phyloP scores from a whole-genome alignment of 2,888 invertebrate species.

The Drosophila nigricruria region DNA sequence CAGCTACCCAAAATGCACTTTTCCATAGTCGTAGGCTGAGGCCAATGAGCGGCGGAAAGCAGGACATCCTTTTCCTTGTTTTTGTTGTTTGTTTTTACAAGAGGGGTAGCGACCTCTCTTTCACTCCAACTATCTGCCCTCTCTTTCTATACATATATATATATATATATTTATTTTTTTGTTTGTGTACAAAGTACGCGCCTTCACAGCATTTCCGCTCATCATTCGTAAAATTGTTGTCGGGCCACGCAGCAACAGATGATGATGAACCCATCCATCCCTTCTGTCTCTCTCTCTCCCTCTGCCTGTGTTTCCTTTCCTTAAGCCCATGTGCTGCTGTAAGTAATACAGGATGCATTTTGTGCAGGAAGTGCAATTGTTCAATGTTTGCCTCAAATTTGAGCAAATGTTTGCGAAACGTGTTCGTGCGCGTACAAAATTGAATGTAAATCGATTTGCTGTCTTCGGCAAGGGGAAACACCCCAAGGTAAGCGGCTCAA shows the following conservation, averaged over 20 bases:
- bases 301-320: not conserved
- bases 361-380: constrained; percentile 72
- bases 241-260: constrained; percentile 51
- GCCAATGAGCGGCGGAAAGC: constrained; percentile 31
- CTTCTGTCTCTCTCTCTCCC: not conserved
- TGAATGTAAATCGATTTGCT: constrained; percentile 27
- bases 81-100: constrained; percentile 69
- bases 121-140: constrained; percentile 2
- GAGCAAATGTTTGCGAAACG: constrained; percentile 68
- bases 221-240: constrained; percentile 48
- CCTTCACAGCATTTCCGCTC: constrained; percentile 65
- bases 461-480: not conserved
- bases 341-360: constrained; percentile 56
- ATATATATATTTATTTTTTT: constrained; percentile 11
- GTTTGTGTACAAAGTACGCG: constrained; percentile 76
- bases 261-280: constrained; percentile 25
- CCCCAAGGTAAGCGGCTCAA: not conserved
- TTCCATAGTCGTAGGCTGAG: constrained; percentile 41
- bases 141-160: constrained; percentile 2
- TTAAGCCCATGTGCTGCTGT: constrained; percentile 57
- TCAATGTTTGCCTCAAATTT: constrained; percentile 25
- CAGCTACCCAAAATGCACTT: constrained; percentile 54
- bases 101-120: not conserved
- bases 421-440: constrained; percentile 25
- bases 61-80: constrained; percentile 77